phyloP scores from a whole-genome alignment of 2,113 vertebrate genomes.

The Centropus bengalensis region DNA sequence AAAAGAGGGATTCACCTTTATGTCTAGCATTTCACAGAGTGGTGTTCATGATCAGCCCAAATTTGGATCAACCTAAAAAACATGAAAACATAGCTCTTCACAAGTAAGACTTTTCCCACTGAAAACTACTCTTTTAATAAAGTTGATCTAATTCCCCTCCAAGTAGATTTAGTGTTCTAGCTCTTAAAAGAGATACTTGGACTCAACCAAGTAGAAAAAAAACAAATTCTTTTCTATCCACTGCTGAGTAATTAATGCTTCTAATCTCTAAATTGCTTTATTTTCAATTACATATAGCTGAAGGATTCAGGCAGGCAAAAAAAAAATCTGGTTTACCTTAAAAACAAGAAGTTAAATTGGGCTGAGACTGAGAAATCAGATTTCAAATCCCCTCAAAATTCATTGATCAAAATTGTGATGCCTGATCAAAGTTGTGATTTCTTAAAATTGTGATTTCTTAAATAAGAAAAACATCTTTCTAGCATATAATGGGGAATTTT shows the following conservation, averaged over 20 bases:
- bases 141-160: not conserved
- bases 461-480: not conserved
- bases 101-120: not conserved
- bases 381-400: not conserved
- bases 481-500: not conserved
- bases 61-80: not conserved
- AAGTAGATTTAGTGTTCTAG: not conserved
- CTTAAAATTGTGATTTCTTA: not conserved
- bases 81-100: not conserved
- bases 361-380: not conserved
- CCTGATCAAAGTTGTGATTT: not conserved
- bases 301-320: not conserved
- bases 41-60: not conserved
- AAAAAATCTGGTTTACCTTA: not conserved
- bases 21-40: not conserved
- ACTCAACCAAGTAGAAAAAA: not conserved
- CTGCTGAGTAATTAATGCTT: not conserved
- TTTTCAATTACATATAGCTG: not conserved
- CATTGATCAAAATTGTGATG: not conserved
- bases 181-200: not conserved
- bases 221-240: not conserved
- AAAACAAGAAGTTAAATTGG: not conserved
- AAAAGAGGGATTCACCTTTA: not conserved
- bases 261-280: not conserved
- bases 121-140: not conserved